Conservation (phyloP, 2,888 invertebrate species). For the Tinea pellionella region DNA sequence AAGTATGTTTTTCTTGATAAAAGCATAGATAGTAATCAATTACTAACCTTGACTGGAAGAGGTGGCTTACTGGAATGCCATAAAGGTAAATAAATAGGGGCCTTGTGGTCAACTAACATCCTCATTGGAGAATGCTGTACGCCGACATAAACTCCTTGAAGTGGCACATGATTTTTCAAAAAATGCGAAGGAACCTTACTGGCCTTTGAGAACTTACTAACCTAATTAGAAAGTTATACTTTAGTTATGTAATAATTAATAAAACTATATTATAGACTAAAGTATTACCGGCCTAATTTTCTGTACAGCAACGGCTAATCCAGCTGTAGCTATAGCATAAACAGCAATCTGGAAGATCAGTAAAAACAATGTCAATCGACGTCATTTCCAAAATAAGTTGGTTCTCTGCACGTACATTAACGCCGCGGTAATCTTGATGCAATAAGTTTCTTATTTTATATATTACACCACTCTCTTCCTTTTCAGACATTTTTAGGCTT, state of each 20-base stretch:
- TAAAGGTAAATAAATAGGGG: conserved; percentile 64
- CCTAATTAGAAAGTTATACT: conserved; percentile 37
- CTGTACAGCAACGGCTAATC: conserved; percentile 65
- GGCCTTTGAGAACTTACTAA: conserved; percentile 72
- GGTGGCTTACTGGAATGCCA: conserved; percentile 63
- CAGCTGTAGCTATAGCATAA: conserved; percentile 68
- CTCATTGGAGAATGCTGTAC: conserved; percentile 63
- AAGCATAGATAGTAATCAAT: background rate
- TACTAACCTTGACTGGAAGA: conserved; percentile 58
- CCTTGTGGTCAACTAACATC: conserved; percentile 66
- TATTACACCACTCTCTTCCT: conserved; percentile 27
- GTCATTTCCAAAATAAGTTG: conserved; percentile 15
- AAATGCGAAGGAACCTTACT: conserved; percentile 70
- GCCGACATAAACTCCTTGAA: conserved; percentile 59
- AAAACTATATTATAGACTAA: background rate
- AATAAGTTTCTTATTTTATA: conserved; percentile 41
- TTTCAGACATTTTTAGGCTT: background rate
- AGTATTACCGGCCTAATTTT: conserved; percentile 70
- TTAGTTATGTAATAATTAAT: conserved; percentile 7
- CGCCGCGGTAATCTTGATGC: conserved; percentile 57
- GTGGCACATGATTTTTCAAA: conserved; percentile 55
- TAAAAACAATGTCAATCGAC: conserved; percentile 20
- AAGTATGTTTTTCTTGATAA: no score
- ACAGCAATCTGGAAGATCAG: conserved; percentile 64
- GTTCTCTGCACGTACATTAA: conserved; percentile 38